phyloP scores from a whole-genome alignment of 1,140 invertebrate species.

The Danaus plexippus region DNA sequence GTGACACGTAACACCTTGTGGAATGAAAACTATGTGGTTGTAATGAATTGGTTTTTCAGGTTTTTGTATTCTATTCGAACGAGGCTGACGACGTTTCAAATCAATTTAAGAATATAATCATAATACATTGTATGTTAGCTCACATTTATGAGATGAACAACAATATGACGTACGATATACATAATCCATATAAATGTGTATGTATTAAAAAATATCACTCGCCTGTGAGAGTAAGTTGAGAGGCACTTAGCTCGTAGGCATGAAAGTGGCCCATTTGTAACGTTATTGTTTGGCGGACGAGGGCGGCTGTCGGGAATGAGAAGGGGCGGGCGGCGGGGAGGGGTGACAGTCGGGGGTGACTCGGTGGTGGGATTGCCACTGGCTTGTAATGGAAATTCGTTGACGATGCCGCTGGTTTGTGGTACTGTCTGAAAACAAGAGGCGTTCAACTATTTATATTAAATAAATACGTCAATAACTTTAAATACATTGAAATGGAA shows the following conservation, averaged over 20 bases:
- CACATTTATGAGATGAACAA: too few relatives aligned
- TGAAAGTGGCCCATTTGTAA: slow-evolving; percentile 29
- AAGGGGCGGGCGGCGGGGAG: slow-evolving; percentile 15
- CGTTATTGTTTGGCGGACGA: slow-evolving; percentile 30
- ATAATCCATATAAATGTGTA: too few relatives aligned
- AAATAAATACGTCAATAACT: too few relatives aligned
- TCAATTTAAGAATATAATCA: too few relatives aligned
- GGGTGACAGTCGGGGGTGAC: slow-evolving; percentile 9
- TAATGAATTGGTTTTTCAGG: too few relatives aligned
- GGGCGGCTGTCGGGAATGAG: slow-evolving; percentile 8
- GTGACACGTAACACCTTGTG: slow-evolving; percentile 3
- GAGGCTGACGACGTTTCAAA: too few relatives aligned
- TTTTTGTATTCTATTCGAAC: too few relatives aligned
- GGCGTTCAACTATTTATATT: too few relatives aligned
- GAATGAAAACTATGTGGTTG: too few relatives aligned
- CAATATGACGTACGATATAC: too few relatives aligned
- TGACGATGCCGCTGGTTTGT: slow-evolving; percentile 30
- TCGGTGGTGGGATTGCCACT: slow-evolving; percentile 6
- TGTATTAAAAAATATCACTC: slow-evolving; percentile 4
- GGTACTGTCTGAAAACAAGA: slow-evolving; percentile 2
- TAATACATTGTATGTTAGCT: too few relatives aligned
- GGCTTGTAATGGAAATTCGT: slow-evolving; percentile 51
- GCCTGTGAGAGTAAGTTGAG: slow-evolving; percentile 15
- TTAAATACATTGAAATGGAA: too few relatives aligned
- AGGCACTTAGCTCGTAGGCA: slow-evolving; percentile 26